Base-by-base conservation (phyloP, 2,888 invertebrate genomes). In the Deroplatys truncata region DNA sequence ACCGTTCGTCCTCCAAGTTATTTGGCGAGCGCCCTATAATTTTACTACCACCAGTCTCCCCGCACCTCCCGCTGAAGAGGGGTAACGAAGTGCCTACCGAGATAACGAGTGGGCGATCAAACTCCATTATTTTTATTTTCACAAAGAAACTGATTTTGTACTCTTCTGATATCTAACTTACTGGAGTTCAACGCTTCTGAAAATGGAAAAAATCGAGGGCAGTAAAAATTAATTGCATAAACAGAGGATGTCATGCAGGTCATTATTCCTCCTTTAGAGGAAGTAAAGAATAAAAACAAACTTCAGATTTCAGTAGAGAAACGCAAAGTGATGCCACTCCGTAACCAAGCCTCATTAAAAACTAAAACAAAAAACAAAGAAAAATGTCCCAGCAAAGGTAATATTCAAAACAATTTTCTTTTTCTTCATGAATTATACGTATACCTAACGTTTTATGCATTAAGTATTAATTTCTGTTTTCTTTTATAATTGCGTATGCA, bases 91-190 rank as follows among this genome's bases (percentile, higher is more conserved):
- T 85, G 29, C 85, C 85, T 86, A 72, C 86, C 49, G 16, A 35
- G 83, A 88, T 83, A 88, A 88, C 88, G 83, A 84, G 84, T 83
- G 88, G 43, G 56, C 83, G 88, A 88, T 88, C 84, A 88, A 86
- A 86, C 72, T 86, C 35, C 72, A 5, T 25, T 72, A 72, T 72
- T 72, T 72, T 72, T 72, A 72, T 72, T 72, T 72, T 72, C 56
- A 72, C 56, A 16, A 72, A 72, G 56, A 72, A 72, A 72, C 56
- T 72, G 56, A 72, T 72, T 72, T 20, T 72, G 56, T 72, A 72
- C 56, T 72, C 56, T 72, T 25, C 56, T 72, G 56, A 72, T 72
- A 25, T 72, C 25, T 72, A 72, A 72, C 56, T 72, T 72, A 72
- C 25, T 16, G 56, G 56, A 72, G 56, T 72, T 72, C 56, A 72